Evolutionary conservation across 2,113 vertebrate genomes (phyloP).

Genomic region (Acrocephalus arundinaceus): DNA sequence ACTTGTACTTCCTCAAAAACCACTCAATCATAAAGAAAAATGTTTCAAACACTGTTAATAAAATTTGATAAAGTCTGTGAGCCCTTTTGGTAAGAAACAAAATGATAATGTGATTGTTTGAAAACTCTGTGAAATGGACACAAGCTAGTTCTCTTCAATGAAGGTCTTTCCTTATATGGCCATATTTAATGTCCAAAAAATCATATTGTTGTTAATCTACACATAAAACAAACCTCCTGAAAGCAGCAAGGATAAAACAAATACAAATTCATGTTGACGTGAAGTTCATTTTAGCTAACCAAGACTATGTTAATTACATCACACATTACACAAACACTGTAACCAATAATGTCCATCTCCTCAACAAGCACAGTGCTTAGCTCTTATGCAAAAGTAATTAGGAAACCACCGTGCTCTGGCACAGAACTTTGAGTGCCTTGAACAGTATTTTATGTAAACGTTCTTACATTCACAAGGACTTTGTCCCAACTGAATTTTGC

Average conservation of each 20-base stretch:
- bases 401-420: not conserved
- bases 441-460: accelerated
- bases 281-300: not conserved
- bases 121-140: not conserved
- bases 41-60: not conserved
- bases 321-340: not conserved
- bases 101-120: not conserved
- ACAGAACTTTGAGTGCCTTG: not conserved
- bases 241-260: not conserved
- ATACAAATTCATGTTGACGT: not conserved
- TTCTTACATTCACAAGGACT: not conserved
- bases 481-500: not conserved
- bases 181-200: not conserved
- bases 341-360: not conserved
- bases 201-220: not conserved
- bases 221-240: not conserved
- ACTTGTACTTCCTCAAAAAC: not conserved
- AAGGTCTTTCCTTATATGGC: not conserved
- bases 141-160: not conserved
- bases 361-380: not conserved
- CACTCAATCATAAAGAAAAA: not conserved
- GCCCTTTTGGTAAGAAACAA: not conserved
- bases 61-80: not conserved
- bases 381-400: not conserved
- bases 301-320: not conserved